A percentile compares a stretch with the other conserved stretches of the same genome.
phyloP scores from a whole-genome alignment of 2,113 vertebrate genomes.

The Strigops habroptila region DNA sequence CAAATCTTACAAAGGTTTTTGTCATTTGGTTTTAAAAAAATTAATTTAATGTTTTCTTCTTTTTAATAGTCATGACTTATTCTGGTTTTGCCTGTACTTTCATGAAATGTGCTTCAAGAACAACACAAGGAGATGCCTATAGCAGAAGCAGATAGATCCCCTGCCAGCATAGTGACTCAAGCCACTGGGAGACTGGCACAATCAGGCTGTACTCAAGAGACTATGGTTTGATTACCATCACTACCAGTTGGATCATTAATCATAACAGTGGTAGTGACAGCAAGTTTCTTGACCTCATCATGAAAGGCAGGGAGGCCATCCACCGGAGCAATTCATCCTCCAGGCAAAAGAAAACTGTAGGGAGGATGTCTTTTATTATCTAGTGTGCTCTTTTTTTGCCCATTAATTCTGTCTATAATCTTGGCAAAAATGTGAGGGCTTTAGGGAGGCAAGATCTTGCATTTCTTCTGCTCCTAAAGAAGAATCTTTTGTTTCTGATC shows the following conservation, averaged over 20 bases:
- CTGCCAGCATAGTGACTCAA: constrained; percentile 46
- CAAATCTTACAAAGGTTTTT: constrained; percentile 44
- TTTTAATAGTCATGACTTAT: constrained; percentile 23
- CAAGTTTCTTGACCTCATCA: constrained; percentile 70
- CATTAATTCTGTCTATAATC: constrained; percentile 34
- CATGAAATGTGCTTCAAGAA: constrained; percentile 13
- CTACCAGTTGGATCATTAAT: constrained; percentile 61
- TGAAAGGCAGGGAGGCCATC: constrained; percentile 55
- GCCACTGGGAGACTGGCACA: neutral
- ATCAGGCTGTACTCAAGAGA: constrained; percentile 38
- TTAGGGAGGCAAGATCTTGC: neutral
- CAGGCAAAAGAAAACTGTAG: constrained; percentile 50
- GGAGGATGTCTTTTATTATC: constrained; percentile 53
- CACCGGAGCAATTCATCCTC: constrained; percentile 57
- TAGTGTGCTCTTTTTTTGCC: constrained; percentile 24
- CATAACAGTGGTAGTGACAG: constrained; percentile 64
- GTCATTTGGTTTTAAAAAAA: neutral
- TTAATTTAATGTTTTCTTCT: constrained; percentile 53
- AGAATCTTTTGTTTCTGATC: constrained; percentile 9
- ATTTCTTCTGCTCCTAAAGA: constrained; percentile 25
- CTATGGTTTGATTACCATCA: constrained; percentile 59
- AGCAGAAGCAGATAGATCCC: constrained; percentile 34
- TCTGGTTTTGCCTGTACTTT: neutral
- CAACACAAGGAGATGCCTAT: constrained; percentile 23
- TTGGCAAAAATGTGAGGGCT: constrained; percentile 38